phyloP scores from a whole-genome alignment of 30 jellyfish, hydroid and myxozoan species.

The Cassiopea xamachana region DNA sequence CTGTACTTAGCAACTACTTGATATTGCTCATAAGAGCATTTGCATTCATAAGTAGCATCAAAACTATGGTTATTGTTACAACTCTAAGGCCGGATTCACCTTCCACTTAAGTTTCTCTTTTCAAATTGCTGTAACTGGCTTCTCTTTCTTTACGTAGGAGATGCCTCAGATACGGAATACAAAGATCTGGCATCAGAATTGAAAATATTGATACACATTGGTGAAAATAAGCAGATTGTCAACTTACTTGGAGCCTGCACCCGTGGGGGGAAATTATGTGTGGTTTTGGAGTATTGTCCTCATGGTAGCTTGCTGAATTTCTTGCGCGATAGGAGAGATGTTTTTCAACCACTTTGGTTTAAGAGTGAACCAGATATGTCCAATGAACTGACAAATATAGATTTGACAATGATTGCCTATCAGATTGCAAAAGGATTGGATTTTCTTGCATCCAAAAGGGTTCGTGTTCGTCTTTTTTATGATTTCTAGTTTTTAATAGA shows the following conservation, averaged over 20 bases:
- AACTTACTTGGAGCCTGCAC: conserved; percentile 98
- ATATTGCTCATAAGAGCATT: no score
- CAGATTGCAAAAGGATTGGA: conserved; percentile 97
- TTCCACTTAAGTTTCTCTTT: no score
- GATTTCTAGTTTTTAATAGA: neutral
- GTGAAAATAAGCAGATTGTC: conserved; percentile 96
- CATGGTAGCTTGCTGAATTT: conserved; percentile 89
- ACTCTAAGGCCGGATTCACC: no score
- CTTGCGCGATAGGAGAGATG: conserved; percentile 81
- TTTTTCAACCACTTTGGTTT: conserved; percentile 85
- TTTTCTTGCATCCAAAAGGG: conserved; percentile 94
- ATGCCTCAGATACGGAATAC: conserved; percentile 91
- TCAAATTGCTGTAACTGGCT: no score
- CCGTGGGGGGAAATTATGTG: conserved; percentile 85
- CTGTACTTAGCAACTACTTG: no score
- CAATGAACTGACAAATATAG: conserved; percentile 77
- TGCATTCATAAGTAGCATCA: no score
- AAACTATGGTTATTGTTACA: no score
- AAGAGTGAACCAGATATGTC: conserved; percentile 82
- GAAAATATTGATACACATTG: conserved; percentile 93
- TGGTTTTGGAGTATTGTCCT: conserved; percentile 91
- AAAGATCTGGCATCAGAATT: conserved; percentile 98
- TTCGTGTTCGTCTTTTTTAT: conserved; percentile 1
- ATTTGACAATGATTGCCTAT: conserved; percentile 77
- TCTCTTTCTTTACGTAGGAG: conserved; percentile 71